Conservation (phyloP, 1,140 invertebrate genomes). For the Drosophila ogumai region DNA sequence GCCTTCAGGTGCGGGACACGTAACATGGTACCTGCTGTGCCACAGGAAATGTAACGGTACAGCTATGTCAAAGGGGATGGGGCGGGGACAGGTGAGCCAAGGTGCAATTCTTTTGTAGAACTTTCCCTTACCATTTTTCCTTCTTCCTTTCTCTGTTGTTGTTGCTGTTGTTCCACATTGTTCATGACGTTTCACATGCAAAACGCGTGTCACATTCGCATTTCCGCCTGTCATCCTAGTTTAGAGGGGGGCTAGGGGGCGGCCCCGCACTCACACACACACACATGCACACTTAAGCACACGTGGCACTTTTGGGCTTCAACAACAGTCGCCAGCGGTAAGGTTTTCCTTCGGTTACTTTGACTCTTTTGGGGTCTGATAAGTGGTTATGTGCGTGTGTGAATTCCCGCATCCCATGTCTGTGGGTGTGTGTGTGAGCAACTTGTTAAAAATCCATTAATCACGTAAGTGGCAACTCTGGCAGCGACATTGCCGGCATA, state of each 20-base stretch:
- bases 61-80: constrained; percentile 6
- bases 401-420: constrained; percentile 18
- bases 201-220: constrained; percentile 83
- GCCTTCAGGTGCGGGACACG: constrained; percentile 21
- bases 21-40: constrained; percentile 34
- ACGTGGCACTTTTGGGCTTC: constrained; percentile 70
- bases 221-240: constrained; percentile 82
- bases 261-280: background rate
- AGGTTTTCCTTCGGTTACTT: constrained; percentile 72
- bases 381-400: constrained; percentile 58
- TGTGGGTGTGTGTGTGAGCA: constrained; percentile 62
- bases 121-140: constrained; percentile 21
- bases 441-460: constrained; percentile 85
- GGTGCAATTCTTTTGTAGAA: constrained; percentile 23
- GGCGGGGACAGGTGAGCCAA: background rate
- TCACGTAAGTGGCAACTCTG: constrained; percentile 84
- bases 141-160: background rate
- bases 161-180: constrained; percentile 46
- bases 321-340: constrained; percentile 55
- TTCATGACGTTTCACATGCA: constrained; percentile 83
- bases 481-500: constrained; percentile 80
- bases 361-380: constrained; percentile 62
- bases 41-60: constrained; percentile 40
- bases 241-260: constrained; percentile 26
- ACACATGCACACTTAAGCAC: constrained; percentile 15